Conservation (phyloP, 1,140 invertebrate species). For the Nixonia krombeini region DNA sequence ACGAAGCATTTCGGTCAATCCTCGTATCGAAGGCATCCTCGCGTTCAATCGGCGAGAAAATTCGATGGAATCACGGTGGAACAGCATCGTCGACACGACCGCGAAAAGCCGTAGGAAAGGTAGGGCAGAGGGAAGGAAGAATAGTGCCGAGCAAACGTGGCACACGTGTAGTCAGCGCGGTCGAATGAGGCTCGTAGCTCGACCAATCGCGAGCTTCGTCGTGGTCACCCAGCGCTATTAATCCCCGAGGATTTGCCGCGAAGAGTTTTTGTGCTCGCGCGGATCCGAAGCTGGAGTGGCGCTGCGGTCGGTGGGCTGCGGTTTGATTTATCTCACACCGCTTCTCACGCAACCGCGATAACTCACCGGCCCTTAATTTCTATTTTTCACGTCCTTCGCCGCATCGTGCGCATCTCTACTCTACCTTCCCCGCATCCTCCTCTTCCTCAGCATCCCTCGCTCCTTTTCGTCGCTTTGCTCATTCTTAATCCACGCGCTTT, state of each 20-base stretch:
- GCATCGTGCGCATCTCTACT: no score
- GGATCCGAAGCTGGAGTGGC: slow-evolving; percentile 40
- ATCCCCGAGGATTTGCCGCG: slow-evolving; percentile 37
- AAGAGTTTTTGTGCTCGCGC: slow-evolving; percentile 42
- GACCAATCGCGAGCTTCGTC: slow-evolving; percentile 1
- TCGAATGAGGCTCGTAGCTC: no score
- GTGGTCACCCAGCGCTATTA: slow-evolving; percentile 35
- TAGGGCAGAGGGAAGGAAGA: no score
- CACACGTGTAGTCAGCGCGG: no score
- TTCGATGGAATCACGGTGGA: no score
- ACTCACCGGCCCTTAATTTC: slow-evolving; percentile 67
- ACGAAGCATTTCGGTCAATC: no score
- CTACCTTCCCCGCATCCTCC: slow-evolving; percentile 24
- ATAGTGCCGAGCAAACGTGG: no score
- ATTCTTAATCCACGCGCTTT: no score
- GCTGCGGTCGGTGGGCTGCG: slow-evolving; percentile 52
- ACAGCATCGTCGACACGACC: no score
- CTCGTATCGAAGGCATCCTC: no score
- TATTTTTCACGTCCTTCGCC: slow-evolving; percentile 65
- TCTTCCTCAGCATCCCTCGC: slow-evolving; percentile 24
- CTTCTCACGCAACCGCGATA: slow-evolving; percentile 68
- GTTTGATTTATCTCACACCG: slow-evolving; percentile 67
- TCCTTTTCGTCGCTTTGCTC: slow-evolving; percentile 14
- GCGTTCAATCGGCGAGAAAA: no score
- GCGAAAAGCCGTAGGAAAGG: no score